A percentile compares a stretch with the other conserved stretches of the same genome.
Conservation (phyloP, 1,140 invertebrate genomes). For the Pogonomyrmex californicus region DNA sequence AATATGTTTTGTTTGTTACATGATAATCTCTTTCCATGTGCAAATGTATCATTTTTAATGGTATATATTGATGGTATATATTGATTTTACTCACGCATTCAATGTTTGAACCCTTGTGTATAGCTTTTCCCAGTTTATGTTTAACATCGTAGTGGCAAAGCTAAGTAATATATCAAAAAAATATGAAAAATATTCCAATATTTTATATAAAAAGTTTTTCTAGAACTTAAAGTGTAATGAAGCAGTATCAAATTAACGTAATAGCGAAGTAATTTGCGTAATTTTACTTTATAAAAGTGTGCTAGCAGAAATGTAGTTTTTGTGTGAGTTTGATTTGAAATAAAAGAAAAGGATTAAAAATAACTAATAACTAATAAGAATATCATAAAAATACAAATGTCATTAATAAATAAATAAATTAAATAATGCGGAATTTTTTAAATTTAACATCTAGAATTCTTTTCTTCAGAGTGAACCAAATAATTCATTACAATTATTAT, state of each 20-base stretch:
- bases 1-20: constrained; percentile 16
- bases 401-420: not conserved
- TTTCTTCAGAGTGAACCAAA: not conserved
- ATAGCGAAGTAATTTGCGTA: not conserved
- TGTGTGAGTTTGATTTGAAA: not conserved
- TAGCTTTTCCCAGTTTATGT: not conserved
- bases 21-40: not conserved
- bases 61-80: not conserved
- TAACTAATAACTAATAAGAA: not conserved
- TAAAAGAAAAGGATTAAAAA: not conserved
- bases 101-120: not conserved
- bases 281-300: not conserved
- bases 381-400: not conserved
- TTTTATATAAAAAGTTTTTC: not conserved
- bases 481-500: not conserved
- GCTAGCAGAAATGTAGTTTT: not conserved
- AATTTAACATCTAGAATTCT: not conserved
- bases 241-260: not conserved
- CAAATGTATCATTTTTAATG: not conserved
- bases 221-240: not conserved
- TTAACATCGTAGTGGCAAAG: constrained; percentile 4
- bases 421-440: not conserved
- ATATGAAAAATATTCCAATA: not conserved
- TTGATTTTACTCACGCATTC: not conserved
- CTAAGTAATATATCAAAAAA: constrained; percentile 10